These are phyloP conservation scores for Ailurus styani DNA, from an alignment of 2,113 vertebrate species.

Conservation along the genomic window DNA sequence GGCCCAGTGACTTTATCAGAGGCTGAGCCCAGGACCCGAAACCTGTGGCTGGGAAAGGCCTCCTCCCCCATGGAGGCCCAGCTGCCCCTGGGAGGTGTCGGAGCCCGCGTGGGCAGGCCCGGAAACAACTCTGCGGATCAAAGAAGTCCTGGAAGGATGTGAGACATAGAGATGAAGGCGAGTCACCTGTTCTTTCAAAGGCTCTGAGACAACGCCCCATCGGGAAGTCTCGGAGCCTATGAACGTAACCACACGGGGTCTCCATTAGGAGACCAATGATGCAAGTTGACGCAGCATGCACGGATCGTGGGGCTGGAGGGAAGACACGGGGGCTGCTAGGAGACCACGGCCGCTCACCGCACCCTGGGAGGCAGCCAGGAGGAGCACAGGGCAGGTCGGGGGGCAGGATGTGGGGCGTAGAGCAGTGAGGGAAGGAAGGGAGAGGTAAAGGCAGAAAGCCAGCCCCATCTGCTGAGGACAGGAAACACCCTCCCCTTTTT, in stretches of 20 bases:
- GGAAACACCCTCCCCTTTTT: neutral
- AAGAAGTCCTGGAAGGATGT: constrained; percentile 27
- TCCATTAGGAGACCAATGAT: neutral
- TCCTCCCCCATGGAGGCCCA: neutral
- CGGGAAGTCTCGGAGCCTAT: neutral
- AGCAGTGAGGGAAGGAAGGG: too few relatives aligned
- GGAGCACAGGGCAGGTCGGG: neutral
- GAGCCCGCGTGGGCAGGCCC: neutral
- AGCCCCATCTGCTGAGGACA: neutral
- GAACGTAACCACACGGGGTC: neutral
- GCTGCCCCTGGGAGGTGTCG: neutral
- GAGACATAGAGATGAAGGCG: constrained; percentile 30
- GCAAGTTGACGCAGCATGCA: neutral
- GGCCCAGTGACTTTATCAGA: neutral
- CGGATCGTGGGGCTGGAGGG: neutral
- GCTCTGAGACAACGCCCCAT: neutral
- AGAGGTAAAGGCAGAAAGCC: neutral
- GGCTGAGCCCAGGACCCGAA: too few relatives aligned
- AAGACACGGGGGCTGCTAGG: neutral
- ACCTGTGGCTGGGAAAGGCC: neutral
- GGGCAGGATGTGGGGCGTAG: neutral
- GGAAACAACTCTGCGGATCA: constrained; percentile 61
- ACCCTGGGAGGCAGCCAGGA: neutral
- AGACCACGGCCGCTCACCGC: fast-evolving
- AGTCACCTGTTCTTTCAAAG: constrained; percentile 58